Conservation (phyloP, 2,113 vertebrate genomes). For the Thomomys bottae region DNA sequence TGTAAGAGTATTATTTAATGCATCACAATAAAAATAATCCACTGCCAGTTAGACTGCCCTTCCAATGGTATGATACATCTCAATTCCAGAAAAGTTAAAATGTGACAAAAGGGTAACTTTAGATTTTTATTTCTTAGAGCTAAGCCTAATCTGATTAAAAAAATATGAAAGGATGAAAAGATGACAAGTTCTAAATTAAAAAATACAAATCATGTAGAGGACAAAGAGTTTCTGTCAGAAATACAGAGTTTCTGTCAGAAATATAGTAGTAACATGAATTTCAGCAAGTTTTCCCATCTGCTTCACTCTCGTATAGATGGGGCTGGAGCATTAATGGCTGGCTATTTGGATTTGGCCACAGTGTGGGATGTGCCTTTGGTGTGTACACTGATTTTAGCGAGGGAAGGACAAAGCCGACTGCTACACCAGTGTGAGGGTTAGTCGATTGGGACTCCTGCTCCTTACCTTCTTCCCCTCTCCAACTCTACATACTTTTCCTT, state of each 20-base stretch:
- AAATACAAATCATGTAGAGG: slow-evolving; percentile 37
- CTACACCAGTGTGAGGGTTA: neutral
- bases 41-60: neutral
- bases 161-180: slow-evolving; percentile 50
- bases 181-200: slow-evolving; percentile 59
- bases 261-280: slow-evolving; percentile 50
- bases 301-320: neutral
- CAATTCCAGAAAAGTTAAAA: slow-evolving; percentile 37
- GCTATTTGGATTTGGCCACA: neutral
- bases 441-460: neutral
- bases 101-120: slow-evolving; percentile 37
- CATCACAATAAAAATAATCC: slow-evolving; percentile 18
- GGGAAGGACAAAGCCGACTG: neutral
- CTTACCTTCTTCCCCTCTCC: slow-evolving; percentile 12
- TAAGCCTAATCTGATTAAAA: slow-evolving; percentile 51
- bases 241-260: slow-evolving; percentile 56
- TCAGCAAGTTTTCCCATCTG: neutral
- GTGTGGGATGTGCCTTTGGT: neutral
- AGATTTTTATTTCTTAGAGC: slow-evolving; percentile 44
- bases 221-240: slow-evolving; percentile 32
- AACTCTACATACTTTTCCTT: neutral
- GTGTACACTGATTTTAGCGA: neutral
- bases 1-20: neutral
- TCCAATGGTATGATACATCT: neutral
- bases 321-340: neutral